Conservation (phyloP, 2,797 vertebrate genomes). For the Sphenopsis melanotis region DNA sequence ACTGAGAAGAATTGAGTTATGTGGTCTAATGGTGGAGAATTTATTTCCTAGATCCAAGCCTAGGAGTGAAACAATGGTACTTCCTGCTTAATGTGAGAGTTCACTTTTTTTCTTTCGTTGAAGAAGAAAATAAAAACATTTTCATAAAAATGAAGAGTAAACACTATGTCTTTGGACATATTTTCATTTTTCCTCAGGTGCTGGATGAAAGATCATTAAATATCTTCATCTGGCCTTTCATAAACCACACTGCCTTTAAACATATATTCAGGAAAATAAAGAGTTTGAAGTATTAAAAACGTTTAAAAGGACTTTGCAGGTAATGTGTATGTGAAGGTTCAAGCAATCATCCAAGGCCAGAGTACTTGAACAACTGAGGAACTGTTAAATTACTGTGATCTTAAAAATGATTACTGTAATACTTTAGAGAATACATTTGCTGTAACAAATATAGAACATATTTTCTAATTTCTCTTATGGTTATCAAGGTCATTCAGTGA, state of each 20-base stretch:
- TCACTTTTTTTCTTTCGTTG: background rate
- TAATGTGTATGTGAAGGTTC: background rate
- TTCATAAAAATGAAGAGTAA: background rate
- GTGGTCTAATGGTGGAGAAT: background rate
- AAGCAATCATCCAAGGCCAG: constrained; percentile 32
- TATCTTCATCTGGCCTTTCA: background rate
- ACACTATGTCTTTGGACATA: background rate
- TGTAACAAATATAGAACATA: constrained; percentile 9
- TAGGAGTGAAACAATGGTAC: background rate
- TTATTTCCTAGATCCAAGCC: background rate
- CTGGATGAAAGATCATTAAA: background rate
- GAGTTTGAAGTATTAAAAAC: background rate
- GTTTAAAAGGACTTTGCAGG: background rate
- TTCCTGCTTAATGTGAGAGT: background rate
- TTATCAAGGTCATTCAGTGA: constrained; percentile 37
- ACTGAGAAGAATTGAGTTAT: background rate
- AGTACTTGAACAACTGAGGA: background rate
- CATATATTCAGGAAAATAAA: background rate
- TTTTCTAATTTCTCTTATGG: constrained; percentile 48
- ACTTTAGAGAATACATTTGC: constrained; percentile 16
- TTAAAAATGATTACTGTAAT: constrained; percentile 56
- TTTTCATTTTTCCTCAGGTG: background rate
- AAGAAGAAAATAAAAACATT: background rate
- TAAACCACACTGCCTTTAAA: background rate
- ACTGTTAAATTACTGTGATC: constrained; percentile 33